A percentile compares a stretch with the other conserved stretches of the same genome.
Conservation (phyloP, 2,797 vertebrate genomes). For the Semaprochilodus insignis region DNA sequence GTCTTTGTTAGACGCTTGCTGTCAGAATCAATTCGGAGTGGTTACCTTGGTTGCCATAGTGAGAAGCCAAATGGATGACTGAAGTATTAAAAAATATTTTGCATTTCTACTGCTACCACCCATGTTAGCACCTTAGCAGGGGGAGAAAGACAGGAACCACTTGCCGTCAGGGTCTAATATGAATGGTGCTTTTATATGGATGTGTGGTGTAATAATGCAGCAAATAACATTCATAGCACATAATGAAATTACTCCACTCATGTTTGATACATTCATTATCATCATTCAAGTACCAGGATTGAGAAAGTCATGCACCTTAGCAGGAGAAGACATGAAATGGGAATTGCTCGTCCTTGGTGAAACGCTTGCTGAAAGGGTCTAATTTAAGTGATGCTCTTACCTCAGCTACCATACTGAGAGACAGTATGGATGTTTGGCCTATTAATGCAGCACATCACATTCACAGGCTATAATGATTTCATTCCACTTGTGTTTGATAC, state of each 20-base stretch:
- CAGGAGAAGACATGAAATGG: neutral
- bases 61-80: neutral
- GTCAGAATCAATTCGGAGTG: neutral
- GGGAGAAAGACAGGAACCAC: too few species aligned
- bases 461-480: neutral
- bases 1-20: neutral
- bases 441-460: neutral
- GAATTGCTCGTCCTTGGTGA: neutral
- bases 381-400: neutral
- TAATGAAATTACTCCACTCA: neutral
- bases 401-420: neutral
- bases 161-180: too few species aligned
- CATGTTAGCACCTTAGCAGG: too few species aligned
- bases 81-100: neutral
- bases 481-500: neutral
- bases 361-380: neutral
- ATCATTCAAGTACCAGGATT: neutral
- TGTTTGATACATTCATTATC: conserved; percentile 4
- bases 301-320: neutral
- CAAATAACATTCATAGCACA: conserved; percentile 33
- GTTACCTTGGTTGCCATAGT: neutral
- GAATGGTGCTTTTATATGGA: too few species aligned
- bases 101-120: too few species aligned
- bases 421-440: neutral
- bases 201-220: neutral